phyloP scores from a whole-genome alignment of 2,113 vertebrate genomes.

The Tetrao urogallus region DNA sequence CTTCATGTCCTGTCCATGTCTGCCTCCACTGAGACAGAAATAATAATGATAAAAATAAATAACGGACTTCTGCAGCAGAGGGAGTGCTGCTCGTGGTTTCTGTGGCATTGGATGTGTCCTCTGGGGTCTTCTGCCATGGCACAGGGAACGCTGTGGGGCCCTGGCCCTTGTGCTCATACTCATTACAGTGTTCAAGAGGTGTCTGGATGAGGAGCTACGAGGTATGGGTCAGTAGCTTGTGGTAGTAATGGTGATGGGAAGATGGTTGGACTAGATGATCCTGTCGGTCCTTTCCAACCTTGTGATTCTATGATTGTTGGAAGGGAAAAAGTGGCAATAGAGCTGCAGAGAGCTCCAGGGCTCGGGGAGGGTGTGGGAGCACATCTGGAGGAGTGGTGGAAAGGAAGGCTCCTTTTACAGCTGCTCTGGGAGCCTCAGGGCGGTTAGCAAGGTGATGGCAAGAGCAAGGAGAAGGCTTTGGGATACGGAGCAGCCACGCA shows the following conservation, averaged over 20 bases:
- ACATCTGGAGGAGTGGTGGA: not conserved
- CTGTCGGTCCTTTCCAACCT: too few relatives aligned
- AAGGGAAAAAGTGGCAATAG: not conserved
- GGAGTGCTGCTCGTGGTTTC: rapidly evolving
- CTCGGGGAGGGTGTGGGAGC: not conserved
- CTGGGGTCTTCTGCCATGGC: not conserved
- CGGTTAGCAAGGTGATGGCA: not conserved
- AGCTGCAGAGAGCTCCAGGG: not conserved
- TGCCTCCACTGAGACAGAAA: not conserved
- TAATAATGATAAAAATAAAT: not conserved
- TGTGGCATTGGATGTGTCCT: not conserved
- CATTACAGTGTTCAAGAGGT: too few relatives aligned
- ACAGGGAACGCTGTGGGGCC: not conserved
- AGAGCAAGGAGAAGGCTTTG: not conserved
- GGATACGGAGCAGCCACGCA: not conserved
- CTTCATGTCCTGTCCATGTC: rapidly evolving
- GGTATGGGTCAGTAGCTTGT: too few relatives aligned
- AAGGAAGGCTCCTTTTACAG: not conserved
- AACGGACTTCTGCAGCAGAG: rapidly evolving
- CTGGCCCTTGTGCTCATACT: not conserved
- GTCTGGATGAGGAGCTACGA: too few relatives aligned
- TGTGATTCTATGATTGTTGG: not conserved
- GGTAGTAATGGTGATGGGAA: too few relatives aligned
- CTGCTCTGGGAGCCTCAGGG: not conserved
- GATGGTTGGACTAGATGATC: too few relatives aligned